phyloP scores from a whole-genome alignment of 1,140 invertebrate species.

The Muscidifurax raptorellus region DNA sequence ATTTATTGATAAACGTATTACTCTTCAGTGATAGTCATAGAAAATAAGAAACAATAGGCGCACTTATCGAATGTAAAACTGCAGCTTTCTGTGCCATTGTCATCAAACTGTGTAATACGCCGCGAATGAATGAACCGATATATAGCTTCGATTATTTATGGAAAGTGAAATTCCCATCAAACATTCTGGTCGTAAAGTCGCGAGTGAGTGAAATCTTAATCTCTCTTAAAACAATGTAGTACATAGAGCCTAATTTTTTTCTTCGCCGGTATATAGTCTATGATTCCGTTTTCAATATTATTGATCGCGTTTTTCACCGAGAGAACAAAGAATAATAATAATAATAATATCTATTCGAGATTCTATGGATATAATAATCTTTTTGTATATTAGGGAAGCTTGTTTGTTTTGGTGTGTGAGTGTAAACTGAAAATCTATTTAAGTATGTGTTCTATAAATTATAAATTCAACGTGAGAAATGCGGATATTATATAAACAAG shows the following conservation, averaged over 20 bases:
- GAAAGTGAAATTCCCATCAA: conserved; percentile 7
- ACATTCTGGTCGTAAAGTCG: conserved; percentile 4
- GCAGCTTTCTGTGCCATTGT: neutral
- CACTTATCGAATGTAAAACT: neutral
- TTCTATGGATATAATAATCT: no score
- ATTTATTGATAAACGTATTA: neutral
- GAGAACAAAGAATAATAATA: no score
- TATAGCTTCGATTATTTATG: conserved; percentile 8
- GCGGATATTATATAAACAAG: neutral
- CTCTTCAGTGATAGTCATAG: neutral
- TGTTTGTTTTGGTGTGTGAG: no score
- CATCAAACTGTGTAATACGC: neutral
- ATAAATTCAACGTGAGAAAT: neutral
- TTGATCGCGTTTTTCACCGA: neutral
- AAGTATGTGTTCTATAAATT: no score
- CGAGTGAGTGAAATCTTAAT: conserved; percentile 16
- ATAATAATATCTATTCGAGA: no score
- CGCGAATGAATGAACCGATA: neutral
- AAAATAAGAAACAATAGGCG: neutral
- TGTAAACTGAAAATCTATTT: no score
- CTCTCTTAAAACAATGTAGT: neutral
- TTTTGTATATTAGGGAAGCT: no score
- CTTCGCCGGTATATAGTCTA: neutral
- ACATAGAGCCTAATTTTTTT: neutral
- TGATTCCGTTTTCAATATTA: neutral